A percentile compares a stretch with the other conserved stretches of the same genome.
Conservation (phyloP, 2,113 vertebrate genomes). For the Erythrocercus mccallii region DNA sequence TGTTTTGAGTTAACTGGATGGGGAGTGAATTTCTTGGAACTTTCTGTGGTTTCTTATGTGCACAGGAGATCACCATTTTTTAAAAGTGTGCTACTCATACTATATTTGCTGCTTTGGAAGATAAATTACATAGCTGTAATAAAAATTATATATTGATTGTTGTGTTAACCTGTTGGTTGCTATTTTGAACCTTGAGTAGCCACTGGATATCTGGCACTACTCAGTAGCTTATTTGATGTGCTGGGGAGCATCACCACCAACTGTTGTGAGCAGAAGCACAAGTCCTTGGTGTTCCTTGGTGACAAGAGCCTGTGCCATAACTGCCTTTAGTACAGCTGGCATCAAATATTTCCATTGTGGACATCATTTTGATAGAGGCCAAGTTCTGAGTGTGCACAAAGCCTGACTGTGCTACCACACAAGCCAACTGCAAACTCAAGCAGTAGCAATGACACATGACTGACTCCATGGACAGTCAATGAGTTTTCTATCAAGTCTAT, state of each 20-base stretch:
- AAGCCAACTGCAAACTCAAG: not conserved
- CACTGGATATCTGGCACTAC: not conserved
- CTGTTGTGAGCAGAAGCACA: not conserved
- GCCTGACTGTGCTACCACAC: not conserved
- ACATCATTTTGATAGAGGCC: not conserved
- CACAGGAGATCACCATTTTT: not conserved
- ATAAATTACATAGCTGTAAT: not conserved
- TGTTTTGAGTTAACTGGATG: not conserved
- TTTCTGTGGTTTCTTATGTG: not conserved
- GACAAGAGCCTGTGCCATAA: not conserved
- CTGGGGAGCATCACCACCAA: not conserved
- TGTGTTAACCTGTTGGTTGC: not conserved
- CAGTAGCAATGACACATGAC: not conserved
- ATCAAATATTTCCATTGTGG: not conserved
- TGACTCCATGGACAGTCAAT: not conserved
- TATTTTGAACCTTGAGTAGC: not conserved
- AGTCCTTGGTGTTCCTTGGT: not conserved
- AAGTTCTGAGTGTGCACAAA: not conserved
- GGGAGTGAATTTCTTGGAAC: not conserved
- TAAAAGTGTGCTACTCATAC: not conserved
- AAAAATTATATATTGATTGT: not conserved
- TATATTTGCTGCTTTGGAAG: not conserved
- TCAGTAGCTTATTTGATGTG: not conserved
- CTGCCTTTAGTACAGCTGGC: not conserved
- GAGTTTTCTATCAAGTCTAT: not conserved